Conservation (phyloP, 1,140 invertebrate genomes). For the Polypedilum vanderplanki region DNA sequence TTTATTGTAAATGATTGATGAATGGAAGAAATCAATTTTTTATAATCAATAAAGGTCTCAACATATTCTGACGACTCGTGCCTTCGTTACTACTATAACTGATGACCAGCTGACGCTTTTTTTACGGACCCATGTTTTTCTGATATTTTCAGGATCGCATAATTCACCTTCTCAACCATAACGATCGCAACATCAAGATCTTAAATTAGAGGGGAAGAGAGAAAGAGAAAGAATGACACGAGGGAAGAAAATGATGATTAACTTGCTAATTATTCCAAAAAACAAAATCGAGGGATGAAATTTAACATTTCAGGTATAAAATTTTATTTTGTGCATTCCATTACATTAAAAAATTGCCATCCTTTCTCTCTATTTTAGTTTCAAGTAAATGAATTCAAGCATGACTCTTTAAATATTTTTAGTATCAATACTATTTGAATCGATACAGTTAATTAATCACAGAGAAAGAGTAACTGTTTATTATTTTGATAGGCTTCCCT, state of each 20-base stretch:
- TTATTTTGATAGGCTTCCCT: too few relatives aligned
- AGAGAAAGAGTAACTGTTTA: neutral
- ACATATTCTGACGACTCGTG: neutral
- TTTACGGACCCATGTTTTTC: neutral
- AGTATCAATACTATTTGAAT: neutral
- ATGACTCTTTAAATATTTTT: conserved; percentile 3
- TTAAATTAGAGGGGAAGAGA: neutral
- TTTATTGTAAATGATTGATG: conserved; percentile 14
- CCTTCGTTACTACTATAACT: neutral
- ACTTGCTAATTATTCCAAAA: conserved; percentile 18
- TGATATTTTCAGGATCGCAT: conserved; percentile 9
- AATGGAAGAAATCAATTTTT: conserved; percentile 2
- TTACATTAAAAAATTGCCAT: neutral
- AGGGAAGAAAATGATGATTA: neutral
- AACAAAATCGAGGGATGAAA: neutral
- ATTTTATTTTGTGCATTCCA: neutral
- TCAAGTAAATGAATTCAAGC: neutral
- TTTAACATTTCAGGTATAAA: neutral
- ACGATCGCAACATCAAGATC: conserved; percentile 6
- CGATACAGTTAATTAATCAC: neutral
- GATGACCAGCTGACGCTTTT: conserved; percentile 15
- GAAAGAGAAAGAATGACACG: neutral
- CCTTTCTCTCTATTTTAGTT: too few relatives aligned
- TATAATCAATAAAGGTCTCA: conserved; percentile 5
- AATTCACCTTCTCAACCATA: conserved; percentile 26